Base-by-base conservation (phyloP, 2,113 vertebrate genomes). In the Neotragus moschatus region DNA sequence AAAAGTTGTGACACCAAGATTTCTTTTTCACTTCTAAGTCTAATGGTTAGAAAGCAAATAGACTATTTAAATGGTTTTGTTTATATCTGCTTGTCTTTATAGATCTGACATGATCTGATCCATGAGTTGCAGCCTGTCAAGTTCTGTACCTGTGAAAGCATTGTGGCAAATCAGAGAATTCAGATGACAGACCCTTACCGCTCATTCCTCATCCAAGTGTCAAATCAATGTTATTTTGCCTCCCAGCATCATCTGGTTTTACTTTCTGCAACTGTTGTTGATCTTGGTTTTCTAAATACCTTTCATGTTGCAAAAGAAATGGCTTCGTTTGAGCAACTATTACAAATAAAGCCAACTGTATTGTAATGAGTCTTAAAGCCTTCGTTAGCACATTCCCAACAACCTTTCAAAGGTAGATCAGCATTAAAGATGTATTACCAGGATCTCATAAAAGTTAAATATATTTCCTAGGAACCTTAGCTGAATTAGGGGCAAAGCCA, bases 391-490 rank as follows among this genome's bases (percentile, higher is more conserved):
- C 21, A 7, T 36, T 92, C 26, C 70, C 88, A 94, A 84, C 88
- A 89, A 94, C 61, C 70, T 96, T 98, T 96, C 94, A 87, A 88
- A 98, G 85, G 93, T 94, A 95, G 94, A 94, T 95, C 63, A 92
- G 80, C 96, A 92, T 98, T 96, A 95, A 97, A 97, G 91, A 96
- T 96, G 85, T 94, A 97, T 95, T 93, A 91, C 53, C 7, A 0
- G 16, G 61, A 95, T 84, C 95, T 96, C 92, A 97, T 96, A 93
- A 97, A 98, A 97, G 93, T 97, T 97, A 97, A 98, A 97, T 97
- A 89, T 97, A 96, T 97, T 97, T 98, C 88, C 89, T 79, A 75
- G 88, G 88, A 94, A 97, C 93, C 94, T 97, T 97, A 39, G 79
- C 90, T 96, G 90, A 97, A 96, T 97, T 89, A 98, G 94, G 91